Percentiles rank a stretch among this genome's conserved stretches.
phyloP scores from a whole-genome alignment of 1,140 invertebrate genomes.

The Eufriesea mexicana region DNA sequence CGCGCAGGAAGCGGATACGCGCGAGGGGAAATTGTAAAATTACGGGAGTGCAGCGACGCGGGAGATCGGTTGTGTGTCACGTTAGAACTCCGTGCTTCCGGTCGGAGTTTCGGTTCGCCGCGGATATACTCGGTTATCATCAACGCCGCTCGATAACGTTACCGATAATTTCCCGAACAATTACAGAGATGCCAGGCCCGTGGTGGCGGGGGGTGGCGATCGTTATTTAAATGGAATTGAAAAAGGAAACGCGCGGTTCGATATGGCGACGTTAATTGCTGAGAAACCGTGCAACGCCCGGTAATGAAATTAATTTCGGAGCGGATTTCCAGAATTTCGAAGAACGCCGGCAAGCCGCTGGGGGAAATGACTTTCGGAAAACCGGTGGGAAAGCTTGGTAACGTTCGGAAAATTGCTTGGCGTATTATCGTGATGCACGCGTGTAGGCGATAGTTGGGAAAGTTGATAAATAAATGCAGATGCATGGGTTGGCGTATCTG shows the following conservation, averaged over 20 bases:
- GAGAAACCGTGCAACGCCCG: neutral
- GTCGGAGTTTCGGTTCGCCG: constrained; percentile 28
- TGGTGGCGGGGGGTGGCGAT: neutral
- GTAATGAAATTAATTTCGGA: constrained; percentile 34
- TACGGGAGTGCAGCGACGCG: constrained; percentile 30
- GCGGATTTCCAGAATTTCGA: neutral
- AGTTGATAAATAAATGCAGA: neutral
- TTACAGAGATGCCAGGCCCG: neutral
- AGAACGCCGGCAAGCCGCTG: neutral
- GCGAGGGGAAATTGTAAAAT: constrained; percentile 59
- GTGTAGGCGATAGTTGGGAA: no score
- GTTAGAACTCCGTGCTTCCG: constrained; percentile 31
- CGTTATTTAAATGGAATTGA: constrained; percentile 10
- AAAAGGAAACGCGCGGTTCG: constrained; percentile 35
- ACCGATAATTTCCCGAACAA: constrained; percentile 27
- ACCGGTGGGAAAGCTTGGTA: no score
- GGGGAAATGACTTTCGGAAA: neutral
- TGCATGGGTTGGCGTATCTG: no score
- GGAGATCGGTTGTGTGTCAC: constrained; percentile 31
- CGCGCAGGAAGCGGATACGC: constrained; percentile 56
- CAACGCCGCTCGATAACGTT: constrained; percentile 21
- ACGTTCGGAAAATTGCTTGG: constrained; percentile 5
- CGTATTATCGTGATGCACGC: neutral
- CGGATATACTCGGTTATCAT: constrained; percentile 26
- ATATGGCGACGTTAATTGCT: constrained; percentile 26